Percentiles rank a stretch among this genome's conserved stretches.
phyloP scores from a whole-genome alignment of 2,797 vertebrate genomes.

The Rhinatrema bivittatum region DNA sequence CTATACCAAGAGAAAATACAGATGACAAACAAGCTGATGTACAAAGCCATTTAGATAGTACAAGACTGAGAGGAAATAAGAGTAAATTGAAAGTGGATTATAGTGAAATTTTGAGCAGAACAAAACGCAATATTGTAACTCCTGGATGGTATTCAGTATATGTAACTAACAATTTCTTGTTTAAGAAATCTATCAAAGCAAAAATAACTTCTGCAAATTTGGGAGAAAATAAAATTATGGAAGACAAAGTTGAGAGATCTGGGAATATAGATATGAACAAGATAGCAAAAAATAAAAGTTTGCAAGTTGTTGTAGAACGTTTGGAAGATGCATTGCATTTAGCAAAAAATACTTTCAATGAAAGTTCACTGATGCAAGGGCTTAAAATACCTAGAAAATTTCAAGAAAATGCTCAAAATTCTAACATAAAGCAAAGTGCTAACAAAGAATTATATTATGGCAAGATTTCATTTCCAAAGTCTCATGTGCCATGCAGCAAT shows the following conservation, averaged over 20 bases:
- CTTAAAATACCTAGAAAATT: conserved; percentile 42
- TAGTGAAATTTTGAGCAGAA: conserved; percentile 52
- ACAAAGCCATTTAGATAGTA: conserved; percentile 5
- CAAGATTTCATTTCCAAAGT: conserved; percentile 26
- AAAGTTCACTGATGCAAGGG: conserved; percentile 27
- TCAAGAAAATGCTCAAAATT: conserved; percentile 23
- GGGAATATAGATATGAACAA: conserved; percentile 43
- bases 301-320: conserved; percentile 60
- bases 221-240: conserved; percentile 39
- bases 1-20: conserved; percentile 22
- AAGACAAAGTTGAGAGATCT: conserved; percentile 28
- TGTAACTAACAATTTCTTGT: conserved; percentile 68
- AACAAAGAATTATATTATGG: conserved; percentile 23
- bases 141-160: conserved; percentile 83
- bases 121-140: conserved; percentile 73
- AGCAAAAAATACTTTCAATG: conserved; percentile 32
- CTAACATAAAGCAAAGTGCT: conserved; percentile 23
- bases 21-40: conserved; percentile 3
- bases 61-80: conserved; percentile 9
- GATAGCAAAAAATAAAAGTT: conserved; percentile 50
- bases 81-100: conserved; percentile 26
- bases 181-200: conserved; percentile 46
- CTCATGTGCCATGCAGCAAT: conserved; percentile 16
- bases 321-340: conserved; percentile 58
- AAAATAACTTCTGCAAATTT: conserved; percentile 34